Evolutionary conservation across 2,888 invertebrate species (phyloP), one percentile per base, ranked within the genome.

Genomic region (Globia sparganii): DNA sequence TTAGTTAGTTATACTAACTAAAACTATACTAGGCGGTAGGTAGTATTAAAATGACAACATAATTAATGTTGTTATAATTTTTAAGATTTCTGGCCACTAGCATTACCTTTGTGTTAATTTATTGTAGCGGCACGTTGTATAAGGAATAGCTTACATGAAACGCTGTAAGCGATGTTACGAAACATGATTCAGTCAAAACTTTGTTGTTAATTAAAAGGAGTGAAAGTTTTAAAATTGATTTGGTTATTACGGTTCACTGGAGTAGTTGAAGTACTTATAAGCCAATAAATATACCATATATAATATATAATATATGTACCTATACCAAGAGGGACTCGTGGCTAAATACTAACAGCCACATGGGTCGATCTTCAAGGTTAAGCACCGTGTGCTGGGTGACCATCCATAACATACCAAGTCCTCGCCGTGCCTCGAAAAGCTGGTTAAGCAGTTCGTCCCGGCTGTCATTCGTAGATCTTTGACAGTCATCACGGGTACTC

Each of bases 181-280:
- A 28, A 67, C 40, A 34, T 53, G 18, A 31, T 67, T 59, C 40
- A 40, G 56, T 31, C 76, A 11, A 31, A 69, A 43, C n/a, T 67
- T 78, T 53, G 56, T 62, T 11, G 28, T 25, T 40, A 37, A 64
- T 21, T n/a, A 49, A 49, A 53, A 37, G n/a, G 9, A 25, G 21
- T 40, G 13, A 9, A n/a, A 40, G 18, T 43, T 53, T 61, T 18
- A 25, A 34, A 43, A 31, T 61, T 21, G 18, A 2, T 18, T 49
- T 65, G 13, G 25, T 34, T 53, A 15, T n/a, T 40, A 58, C 9
- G 40, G 4, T 65, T 49, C 9, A 31, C 15, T n/a, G 25, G 21
- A 15, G n/a, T 21, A n/a, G 43, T 73, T 72, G 18, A 40, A 73
- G 40, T 37, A 9, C 4, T 64, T 37, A 9, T 40, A 65, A 11